Percentiles rank a stretch among this genome's conserved stretches.
phyloP scores from a whole-genome alignment of 2,888 invertebrate species.

The Eupelmus urozonus region DNA sequence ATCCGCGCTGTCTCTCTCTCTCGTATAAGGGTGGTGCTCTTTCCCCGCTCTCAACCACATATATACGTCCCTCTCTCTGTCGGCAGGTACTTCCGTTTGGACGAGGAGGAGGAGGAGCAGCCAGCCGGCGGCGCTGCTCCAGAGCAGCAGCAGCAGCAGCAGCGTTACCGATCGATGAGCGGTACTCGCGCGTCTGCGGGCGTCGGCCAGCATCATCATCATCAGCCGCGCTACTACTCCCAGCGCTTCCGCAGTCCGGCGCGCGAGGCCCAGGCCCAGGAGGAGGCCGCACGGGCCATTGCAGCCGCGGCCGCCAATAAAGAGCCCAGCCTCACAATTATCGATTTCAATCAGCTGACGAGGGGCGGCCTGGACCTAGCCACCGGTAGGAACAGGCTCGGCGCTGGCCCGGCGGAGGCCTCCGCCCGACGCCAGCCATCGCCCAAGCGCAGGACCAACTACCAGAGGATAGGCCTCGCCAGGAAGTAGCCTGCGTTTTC shows the following conservation, averaged over 20 bases:
- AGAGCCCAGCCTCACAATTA: conserved; percentile 83
- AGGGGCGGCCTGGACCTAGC: conserved; percentile 80
- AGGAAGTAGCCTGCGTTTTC: conserved; percentile 14
- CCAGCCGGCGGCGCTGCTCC: not conserved
- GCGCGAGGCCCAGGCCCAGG: not conserved
- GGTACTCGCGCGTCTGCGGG: conserved; percentile 68
- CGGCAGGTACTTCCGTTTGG: conserved; percentile 53
- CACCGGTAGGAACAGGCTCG: conserved; percentile 65
- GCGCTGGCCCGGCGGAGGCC: conserved; percentile 59
- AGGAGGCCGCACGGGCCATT: not conserved
- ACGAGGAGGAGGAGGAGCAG: conserved; percentile 34
- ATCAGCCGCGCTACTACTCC: not conserved
- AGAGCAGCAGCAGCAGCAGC: conserved; percentile 41
- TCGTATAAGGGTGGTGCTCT: not conserved
- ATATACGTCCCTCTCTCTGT: conserved; percentile 8
- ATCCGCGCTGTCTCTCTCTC: not conserved
- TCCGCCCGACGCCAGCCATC: conserved; percentile 6
- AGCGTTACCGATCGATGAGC: conserved; percentile 74
- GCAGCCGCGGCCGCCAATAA: not conserved
- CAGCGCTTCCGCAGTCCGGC: not conserved
- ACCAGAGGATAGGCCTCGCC: not conserved
- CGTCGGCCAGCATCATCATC: conserved; percentile 56
- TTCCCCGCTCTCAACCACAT: not conserved
- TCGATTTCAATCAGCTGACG: conserved; percentile 85
- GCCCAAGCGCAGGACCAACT: conserved; percentile 20